A percentile compares a stretch with the other conserved stretches of the same genome.
Conservation (phyloP, 2,888 invertebrate species). For the Pollenia labialis region DNA sequence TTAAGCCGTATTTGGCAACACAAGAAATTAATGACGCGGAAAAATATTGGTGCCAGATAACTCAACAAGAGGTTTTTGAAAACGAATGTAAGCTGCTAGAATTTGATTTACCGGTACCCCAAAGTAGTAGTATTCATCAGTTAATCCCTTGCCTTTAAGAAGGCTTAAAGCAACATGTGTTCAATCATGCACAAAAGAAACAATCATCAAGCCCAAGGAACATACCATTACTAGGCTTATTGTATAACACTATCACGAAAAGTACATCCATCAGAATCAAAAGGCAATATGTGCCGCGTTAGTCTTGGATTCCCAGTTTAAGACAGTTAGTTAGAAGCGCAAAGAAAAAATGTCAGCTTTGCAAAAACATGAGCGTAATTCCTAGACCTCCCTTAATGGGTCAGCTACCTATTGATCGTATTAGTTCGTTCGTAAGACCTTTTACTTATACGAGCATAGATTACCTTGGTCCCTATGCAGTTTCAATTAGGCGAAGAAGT, state of each 20-base stretch:
- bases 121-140: constrained; percentile 19
- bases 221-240: not conserved
- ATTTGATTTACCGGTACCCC: not conserved
- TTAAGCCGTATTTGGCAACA: constrained; percentile 3
- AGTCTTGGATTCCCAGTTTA: constrained; percentile 10
- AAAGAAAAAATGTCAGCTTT: not conserved
- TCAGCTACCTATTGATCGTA: constrained; percentile 3
- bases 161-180: not conserved
- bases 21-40: constrained; percentile 24
- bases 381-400: constrained; percentile 24
- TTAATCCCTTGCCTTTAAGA: not conserved
- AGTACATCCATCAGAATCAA: not conserved
- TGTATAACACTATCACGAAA: not conserved
- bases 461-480: constrained; percentile 27
- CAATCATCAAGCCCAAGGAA: not conserved
- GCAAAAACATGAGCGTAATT: not conserved
- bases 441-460: constrained; percentile 42
- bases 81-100: not conserved
- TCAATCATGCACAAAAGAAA: not conserved
- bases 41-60: constrained; percentile 33
- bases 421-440: constrained; percentile 3
- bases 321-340: not conserved
- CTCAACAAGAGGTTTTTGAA: constrained; percentile 23
- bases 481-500: constrained; percentile 37
- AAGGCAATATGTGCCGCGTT: not conserved